Base-by-base conservation (phyloP, 2,797 vertebrate species). In the Peromyscus melanophrys region DNA sequence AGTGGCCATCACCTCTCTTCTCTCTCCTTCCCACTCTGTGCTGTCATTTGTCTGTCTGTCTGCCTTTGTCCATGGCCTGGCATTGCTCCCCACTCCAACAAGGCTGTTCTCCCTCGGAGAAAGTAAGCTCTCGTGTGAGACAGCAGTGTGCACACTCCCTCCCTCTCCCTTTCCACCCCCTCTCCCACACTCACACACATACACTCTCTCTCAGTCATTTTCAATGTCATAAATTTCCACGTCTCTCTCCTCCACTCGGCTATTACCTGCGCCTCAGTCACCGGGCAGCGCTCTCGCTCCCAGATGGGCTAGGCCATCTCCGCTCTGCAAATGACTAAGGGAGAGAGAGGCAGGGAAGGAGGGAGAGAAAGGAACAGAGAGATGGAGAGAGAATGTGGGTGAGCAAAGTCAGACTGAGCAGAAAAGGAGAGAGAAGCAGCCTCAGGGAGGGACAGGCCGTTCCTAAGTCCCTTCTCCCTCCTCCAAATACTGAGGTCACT, bases 171-270 rank as follows among this genome's bases (percentile, higher is more conserved):
- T 7, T 7, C 52, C 31, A 27, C 31, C 93, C 55, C 90, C 84
- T 57, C 34, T 55, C 94, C 80, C 97, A 84, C 96, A 93, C 85
- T 78, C 96, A 84, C 96, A 43, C 49, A 87, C 37, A 87, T 96
- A 78, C 95, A 21, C 40, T 25, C 97, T 96, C 98, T 98, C 99
- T 99, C 99, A 98, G 98, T 98, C 98, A 98, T 99, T 99, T 98
- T 98, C 99, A 99, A 99, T 99, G 99, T 99, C 99, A 99, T 99
- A 99, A 98, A 99, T 99, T 99, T 99, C 98, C 98, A 99, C 98
- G 98, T 99, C 97, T 97, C 97, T 98, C 97, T 98, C 97, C 97
- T 97, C 97, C 12, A 10, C 98, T 99, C 98, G 98, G 99, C 99
- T 99, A 99, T 99, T 99, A 99, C 99, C 99, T 99, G 99, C 98